phyloP scores from a whole-genome alignment of 2,888 invertebrate species.

The Drosophila leonis region DNA sequence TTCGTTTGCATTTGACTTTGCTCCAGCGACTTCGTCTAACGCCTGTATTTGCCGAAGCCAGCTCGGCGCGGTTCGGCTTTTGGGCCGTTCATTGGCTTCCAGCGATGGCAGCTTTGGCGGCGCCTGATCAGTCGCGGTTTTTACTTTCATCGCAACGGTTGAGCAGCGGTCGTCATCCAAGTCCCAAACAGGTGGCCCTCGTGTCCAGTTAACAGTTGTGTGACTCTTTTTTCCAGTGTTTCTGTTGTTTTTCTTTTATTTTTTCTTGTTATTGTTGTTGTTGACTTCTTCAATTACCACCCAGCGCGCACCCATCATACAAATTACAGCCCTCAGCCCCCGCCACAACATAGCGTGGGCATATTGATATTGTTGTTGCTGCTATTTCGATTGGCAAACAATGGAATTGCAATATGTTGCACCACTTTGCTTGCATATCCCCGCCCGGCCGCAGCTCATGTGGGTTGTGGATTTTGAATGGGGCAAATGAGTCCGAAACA shows the following conservation, averaged over 20 bases:
- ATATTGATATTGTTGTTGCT: constrained; percentile 24
- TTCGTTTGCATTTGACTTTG: constrained; percentile 2
- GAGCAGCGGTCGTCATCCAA: constrained; percentile 55
- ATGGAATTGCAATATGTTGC: constrained; percentile 57
- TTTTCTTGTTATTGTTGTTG: constrained; percentile 36
- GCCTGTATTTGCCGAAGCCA: constrained; percentile 24
- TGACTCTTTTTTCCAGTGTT: constrained; percentile 40
- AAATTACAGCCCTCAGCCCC: background rate
- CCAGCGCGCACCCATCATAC: constrained; percentile 35
- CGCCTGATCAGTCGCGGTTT: constrained; percentile 85
- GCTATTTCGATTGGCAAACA: constrained; percentile 46
- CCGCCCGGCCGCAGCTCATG: constrained; percentile 27
- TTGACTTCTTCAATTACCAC: constrained; percentile 67
- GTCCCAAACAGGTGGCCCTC: constrained; percentile 29
- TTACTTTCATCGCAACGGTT: constrained; percentile 85
- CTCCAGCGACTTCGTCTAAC: constrained; percentile 5
- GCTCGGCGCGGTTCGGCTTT: constrained; percentile 41
- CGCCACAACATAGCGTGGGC: constrained; percentile 39
- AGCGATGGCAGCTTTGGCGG: constrained; percentile 60
- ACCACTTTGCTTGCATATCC: constrained; percentile 37
- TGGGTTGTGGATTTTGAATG: constrained; percentile 10
- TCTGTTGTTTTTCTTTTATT: constrained; percentile 11
- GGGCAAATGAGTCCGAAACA: constrained; percentile 24
- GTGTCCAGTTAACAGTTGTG: constrained; percentile 54
- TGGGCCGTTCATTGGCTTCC: constrained; percentile 63